phyloP scores from a whole-genome alignment of 2,113 vertebrate genomes.

The Sprattus sprattus region DNA sequence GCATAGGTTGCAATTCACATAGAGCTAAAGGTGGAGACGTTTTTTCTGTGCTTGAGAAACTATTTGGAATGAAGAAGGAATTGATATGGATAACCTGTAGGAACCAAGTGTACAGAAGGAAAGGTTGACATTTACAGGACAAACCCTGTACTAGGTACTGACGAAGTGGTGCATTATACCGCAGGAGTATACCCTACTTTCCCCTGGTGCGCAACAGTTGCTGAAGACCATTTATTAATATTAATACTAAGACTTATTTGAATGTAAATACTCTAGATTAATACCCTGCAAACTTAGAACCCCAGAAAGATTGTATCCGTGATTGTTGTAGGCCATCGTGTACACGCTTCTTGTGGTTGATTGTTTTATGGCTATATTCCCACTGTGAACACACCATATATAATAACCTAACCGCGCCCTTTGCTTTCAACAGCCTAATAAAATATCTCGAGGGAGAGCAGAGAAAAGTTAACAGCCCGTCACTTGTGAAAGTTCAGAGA shows the following conservation, averaged over 20 bases:
- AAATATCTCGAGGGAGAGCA: conserved; percentile 61
- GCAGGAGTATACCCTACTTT: neutral
- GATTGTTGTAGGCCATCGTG: conserved; percentile 54
- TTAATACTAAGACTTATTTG: neutral
- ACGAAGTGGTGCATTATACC: neutral
- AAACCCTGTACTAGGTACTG: neutral
- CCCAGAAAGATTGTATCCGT: neutral
- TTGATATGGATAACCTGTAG: neutral
- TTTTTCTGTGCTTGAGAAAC: neutral
- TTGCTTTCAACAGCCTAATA: conserved; percentile 61
- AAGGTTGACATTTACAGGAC: neutral
- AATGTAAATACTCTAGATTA: neutral
- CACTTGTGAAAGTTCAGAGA: conserved; percentile 67
- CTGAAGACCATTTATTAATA: conserved; percentile 3
- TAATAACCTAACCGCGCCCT: conserved; percentile 59
- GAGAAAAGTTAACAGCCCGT: conserved; percentile 59
- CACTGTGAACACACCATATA: conserved; percentile 52
- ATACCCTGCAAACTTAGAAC: neutral
- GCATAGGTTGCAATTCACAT: neutral
- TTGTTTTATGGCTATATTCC: conserved; percentile 62
- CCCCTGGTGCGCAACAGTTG: neutral
- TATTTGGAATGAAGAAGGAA: neutral
- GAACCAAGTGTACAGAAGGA: neutral
- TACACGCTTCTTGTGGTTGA: conserved; percentile 73
- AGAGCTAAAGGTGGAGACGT: neutral